These are phyloP conservation scores for Callionymus lyra DNA, from an alignment of 2,113 vertebrate species.

Conservation along the genomic window DNA sequence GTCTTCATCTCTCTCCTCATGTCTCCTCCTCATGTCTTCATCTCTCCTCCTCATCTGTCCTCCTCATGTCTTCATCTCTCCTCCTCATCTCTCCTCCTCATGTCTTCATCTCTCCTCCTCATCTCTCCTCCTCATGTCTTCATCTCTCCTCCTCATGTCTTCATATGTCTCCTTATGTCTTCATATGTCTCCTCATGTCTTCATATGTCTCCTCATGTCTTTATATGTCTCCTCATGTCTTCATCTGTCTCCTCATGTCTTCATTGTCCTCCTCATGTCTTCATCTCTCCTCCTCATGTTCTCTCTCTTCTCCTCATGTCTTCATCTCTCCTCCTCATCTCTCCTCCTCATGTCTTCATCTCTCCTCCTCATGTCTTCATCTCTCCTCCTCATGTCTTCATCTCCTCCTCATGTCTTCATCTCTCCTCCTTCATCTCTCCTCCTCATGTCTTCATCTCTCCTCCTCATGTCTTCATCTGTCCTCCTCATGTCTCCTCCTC, in stretches of 20 bases:
- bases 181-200: conserved; percentile 4
- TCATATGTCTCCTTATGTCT: conserved; percentile 1
- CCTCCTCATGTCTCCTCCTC: conserved; percentile 5
- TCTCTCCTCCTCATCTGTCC: no score
- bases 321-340: conserved; percentile 10
- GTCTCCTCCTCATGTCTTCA: conserved; percentile 3
- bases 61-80: conserved; percentile 5
- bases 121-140: conserved; percentile 7
- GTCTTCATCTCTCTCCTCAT: no score
- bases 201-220: conserved; percentile 5
- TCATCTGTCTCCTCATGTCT: conserved; percentile 10
- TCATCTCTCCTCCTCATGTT: conserved; percentile 3
- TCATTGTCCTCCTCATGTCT: conserved; percentile 2
- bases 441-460: conserved; percentile 5
- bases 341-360: conserved; percentile 4
- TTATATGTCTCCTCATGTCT: no score
- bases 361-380: conserved; percentile 3
- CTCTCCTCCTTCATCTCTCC: conserved; percentile 6
- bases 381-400: conserved; percentile 2
- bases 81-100: conserved; percentile 66
- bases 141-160: conserved; percentile 1
- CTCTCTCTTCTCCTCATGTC: conserved; percentile 2
- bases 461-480: conserved; percentile 1
- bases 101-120: conserved; percentile 76
- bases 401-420: conserved; percentile 2